Evolutionary conservation across 2,888 invertebrate species (phyloP), one percentile per base, ranked within the genome.

Genomic region (Ophioninae sp.): DNA sequence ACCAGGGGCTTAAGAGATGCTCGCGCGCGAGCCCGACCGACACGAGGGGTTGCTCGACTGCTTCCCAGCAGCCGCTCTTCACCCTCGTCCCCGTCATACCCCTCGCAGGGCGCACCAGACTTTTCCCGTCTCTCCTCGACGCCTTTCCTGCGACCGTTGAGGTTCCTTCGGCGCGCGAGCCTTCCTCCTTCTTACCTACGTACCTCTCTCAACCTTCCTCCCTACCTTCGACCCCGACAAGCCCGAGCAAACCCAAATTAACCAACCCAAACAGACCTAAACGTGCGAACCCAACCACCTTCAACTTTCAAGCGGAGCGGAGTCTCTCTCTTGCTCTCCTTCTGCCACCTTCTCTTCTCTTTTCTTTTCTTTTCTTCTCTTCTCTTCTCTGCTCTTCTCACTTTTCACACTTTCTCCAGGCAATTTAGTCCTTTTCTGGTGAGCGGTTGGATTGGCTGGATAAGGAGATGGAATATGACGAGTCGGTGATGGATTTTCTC

Each of bases 31-130:
- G 81, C 79, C 78, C 81, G 80, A 81, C 81, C 85, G 78, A 85
- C 80, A 63, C 79, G 80, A 81, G 84, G 82, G 84, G 79, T 79
- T 84, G 85, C 87, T 85, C 88, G 86, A 87, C 88, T 89, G 85
- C 91, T 93, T 93, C 94, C 93, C 90, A 93, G 91, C 90, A 93
- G 91, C 93, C 90, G 58, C 58, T 74, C 64, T 44, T 69, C 91
- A 91, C 87, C 92, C 93, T 92, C 92, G 92, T 92, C 92, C 92
- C 93, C 93, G 39, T 71, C 88, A 87, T 91, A 90, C 89, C 90
- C 76, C 67, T 39, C 37, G 65, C 58, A 39, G 67, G 17, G 30
- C 13, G 13, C 63, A 64, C 63, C 30, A n/a, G n/a, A 64, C 63
- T 51, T 8, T 30, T 44, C 65, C 58, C 64, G 58, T 67, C 67